phyloP scores from a whole-genome alignment of 2,797 vertebrate species.

The Onychomys torridus region DNA sequence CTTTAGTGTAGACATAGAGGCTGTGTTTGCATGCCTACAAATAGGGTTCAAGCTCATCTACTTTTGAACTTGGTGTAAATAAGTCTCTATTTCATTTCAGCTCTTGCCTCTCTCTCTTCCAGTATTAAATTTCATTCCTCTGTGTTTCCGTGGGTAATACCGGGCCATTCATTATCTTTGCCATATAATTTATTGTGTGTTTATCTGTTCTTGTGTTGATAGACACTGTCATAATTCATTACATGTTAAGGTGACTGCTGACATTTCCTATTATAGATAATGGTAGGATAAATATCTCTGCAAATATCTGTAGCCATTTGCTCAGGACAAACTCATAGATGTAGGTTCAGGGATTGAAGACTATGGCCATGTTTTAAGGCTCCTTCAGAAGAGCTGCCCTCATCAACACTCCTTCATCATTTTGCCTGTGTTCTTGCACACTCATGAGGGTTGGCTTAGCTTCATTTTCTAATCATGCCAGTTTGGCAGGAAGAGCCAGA shows the following conservation, averaged over 20 bases:
- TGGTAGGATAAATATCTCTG: conserved; percentile 7
- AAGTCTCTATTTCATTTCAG: not conserved
- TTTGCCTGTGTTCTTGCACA: not conserved
- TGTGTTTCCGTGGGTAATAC: not conserved
- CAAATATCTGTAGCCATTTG: not conserved
- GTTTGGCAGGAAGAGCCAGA: conserved; percentile 41
- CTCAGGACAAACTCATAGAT: conserved; percentile 15
- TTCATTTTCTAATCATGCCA: conserved; percentile 47
- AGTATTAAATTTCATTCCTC: not conserved
- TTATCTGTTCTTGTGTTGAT: conserved; percentile 16
- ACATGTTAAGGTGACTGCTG: not conserved
- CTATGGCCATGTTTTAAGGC: not conserved
- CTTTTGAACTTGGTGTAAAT: not conserved
- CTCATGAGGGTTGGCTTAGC: conserved; percentile 13
- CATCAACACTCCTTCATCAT: not conserved
- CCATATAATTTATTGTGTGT: not conserved
- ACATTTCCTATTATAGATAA: not conserved
- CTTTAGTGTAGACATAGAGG: not conserved
- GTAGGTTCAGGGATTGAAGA: not conserved
- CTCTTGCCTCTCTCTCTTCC: not conserved
- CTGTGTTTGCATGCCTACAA: not conserved
- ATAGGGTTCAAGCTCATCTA: not conserved
- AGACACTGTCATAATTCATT: not conserved
- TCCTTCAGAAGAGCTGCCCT: not conserved
- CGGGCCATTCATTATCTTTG: not conserved